Base-by-base conservation (phyloP, 2,113 vertebrate species). In the Gallinago media region DNA sequence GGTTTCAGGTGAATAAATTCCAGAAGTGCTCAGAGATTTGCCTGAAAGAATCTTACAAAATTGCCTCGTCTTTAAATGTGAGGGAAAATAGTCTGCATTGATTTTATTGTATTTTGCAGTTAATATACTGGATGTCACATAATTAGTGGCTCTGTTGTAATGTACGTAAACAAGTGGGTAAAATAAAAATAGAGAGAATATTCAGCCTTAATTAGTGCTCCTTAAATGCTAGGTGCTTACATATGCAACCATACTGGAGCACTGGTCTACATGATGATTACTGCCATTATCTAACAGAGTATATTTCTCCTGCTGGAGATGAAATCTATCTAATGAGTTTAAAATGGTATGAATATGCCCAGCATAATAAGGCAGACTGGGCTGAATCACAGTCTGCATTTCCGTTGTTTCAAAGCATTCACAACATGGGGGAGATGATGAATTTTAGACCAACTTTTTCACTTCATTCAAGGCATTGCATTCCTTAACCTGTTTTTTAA, bases 161-260 rank as follows among this genome's bases (percentile, higher is more conserved):
- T 65, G 31, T 34, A 62, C 25, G 3, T 42, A 49, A 40, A 49
- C 88, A 94, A 94, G 49, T 27, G 80, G 86, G 80, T 20, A 89
- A 95, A 93, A 95, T 93, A 84, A 92, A 94, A 87, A 20, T 8
- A 68, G 88, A 80, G 38, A 92, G 54, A 76, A 68, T 78, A 91
- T 81, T 89, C 15, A 42, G 66, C 40, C 52, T 81, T 92, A 86
- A 96, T 94, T 93, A 92, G 68, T 20, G 6, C 66, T 95, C 16
- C 56, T 86, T 84, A 80, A 93, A 84, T 58, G 22, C 27, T 92
- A 65, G 52, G 61, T 89, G 72, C n/a, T 93, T 94, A 52, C 44
- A 40, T 38, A 81, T 72, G 79, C 52, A 91, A 32, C 52, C 59
- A 29, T 65, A 77, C 31, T 36, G 83, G 32, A 87, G 17, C 40